Evolutionary conservation across 2,797 vertebrate genomes (phyloP).

Genomic region (Poecilia velifera): DNA sequence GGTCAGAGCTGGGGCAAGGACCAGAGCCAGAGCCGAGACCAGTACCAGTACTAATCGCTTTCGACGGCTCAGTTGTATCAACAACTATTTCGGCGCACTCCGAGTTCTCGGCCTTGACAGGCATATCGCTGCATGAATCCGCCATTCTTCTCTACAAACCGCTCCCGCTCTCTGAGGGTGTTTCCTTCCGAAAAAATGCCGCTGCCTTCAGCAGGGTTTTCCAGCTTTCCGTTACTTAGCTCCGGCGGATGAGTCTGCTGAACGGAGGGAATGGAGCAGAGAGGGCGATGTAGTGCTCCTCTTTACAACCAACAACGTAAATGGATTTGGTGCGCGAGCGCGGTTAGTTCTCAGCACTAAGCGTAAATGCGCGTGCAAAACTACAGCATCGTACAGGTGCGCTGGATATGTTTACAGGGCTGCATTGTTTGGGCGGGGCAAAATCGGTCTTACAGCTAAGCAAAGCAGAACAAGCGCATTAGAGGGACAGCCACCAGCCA

Average conservation of each 20-base stretch:
- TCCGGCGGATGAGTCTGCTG: constrained; percentile 20
- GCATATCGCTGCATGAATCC: constrained; percentile 78
- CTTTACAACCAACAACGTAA: constrained; percentile 57
- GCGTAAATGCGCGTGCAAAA: constrained; percentile 75
- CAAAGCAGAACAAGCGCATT: not conserved
- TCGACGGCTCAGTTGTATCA: not conserved
- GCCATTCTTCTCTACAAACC: constrained; percentile 78
- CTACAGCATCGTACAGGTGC: constrained; percentile 47
- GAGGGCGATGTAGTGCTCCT: constrained; percentile 38
- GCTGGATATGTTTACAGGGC: constrained; percentile 22
- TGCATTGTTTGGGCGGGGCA: constrained; percentile 46
- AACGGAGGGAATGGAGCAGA: constrained; percentile 22
- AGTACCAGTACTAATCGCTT: not conserved
- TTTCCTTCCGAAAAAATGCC: constrained; percentile 29
- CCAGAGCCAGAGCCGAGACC: not conserved
- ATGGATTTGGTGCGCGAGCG: constrained; percentile 69
- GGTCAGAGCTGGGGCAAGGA: not conserved
- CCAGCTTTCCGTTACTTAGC: constrained; percentile 26
- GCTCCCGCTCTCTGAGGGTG: constrained; percentile 47
- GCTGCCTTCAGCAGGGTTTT: constrained; percentile 35
- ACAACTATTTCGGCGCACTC: constrained; percentile 35
- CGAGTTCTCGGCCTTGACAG: constrained; percentile 71
- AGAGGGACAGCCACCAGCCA: not conserved
- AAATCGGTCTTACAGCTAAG: not conserved
- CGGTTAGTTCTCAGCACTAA: constrained; percentile 64